These are phyloP conservation scores for Pangasius mekongensis DNA, from an alignment of 2,797 vertebrate genomes.

Conservation along the genomic window DNA sequence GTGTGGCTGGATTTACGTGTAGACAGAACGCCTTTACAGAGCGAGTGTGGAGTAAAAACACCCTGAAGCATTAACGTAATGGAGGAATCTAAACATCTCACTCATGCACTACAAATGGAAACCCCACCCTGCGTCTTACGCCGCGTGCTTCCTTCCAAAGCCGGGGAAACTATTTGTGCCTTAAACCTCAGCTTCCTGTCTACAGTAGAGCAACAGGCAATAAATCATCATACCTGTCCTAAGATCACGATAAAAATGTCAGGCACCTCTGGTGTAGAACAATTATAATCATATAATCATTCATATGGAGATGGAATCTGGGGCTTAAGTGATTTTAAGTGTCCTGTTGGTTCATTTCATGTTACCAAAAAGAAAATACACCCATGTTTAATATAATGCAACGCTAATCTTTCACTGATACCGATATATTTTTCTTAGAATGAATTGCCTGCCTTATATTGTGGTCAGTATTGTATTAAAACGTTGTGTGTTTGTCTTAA, in stretches of 20 bases:
- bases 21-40: not conserved
- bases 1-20: not conserved
- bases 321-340: not conserved
- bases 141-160: slow-evolving; percentile 27
- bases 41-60: not conserved
- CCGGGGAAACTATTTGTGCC: slow-evolving; percentile 9
- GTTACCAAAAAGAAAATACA: not conserved
- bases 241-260: not conserved
- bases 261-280: not conserved
- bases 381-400: not conserved
- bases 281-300: not conserved
- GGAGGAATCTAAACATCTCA: not conserved
- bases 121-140: slow-evolving; percentile 34
- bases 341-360: not conserved
- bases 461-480: not conserved
- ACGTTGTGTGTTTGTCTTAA: not conserved
- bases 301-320: not conserved
- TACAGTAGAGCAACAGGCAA: not conserved
- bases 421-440: too few relatives aligned
- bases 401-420: not conserved
- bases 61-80: not conserved
- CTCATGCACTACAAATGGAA: slow-evolving; percentile 20
- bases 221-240: not conserved
- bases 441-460: not conserved
- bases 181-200: slow-evolving; percentile 21